Evolutionary conservation across 2,113 vertebrate species (phyloP).

Genomic region (Istiophorus platypterus): DNA sequence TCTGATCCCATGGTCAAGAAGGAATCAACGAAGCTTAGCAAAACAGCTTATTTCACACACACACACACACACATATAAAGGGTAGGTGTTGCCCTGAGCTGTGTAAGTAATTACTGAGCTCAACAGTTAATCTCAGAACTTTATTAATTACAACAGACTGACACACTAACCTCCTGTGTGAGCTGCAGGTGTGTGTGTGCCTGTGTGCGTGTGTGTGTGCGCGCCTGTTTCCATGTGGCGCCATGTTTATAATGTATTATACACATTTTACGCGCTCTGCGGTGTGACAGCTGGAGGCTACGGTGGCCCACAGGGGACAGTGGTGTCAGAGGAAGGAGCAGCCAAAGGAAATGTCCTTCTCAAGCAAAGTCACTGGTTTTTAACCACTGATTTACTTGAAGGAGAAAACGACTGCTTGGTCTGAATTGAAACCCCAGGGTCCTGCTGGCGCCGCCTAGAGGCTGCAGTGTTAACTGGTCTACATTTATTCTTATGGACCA

Average conservation of each 20-base stretch:
- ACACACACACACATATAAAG: neutral
- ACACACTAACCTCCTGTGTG: conserved; percentile 39
- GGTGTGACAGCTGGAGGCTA: conserved; percentile 31
- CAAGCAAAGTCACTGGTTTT: neutral
- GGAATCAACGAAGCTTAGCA: too few relatives aligned
- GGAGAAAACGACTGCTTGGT: neutral
- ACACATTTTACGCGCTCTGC: neutral
- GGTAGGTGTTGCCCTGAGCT: conserved; percentile 33
- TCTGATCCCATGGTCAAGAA: neutral
- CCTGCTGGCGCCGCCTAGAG: neutral
- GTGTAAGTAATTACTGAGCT: conserved; percentile 46
- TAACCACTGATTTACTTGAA: neutral
- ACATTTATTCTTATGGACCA: too few relatives aligned
- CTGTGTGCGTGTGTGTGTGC: neutral
- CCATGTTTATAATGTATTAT: conserved; percentile 12
- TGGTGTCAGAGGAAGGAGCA: neutral
- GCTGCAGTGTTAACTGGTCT: too few relatives aligned
- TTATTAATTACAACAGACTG: conserved; percentile 40
- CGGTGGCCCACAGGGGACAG: conserved; percentile 33
- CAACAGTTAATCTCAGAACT: conserved; percentile 40
- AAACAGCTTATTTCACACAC: too few relatives aligned
- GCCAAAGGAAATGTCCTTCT: conserved; percentile 5
- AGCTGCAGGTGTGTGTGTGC: conserved; percentile 10
- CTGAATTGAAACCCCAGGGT: neutral
- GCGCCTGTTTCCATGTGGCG: neutral